Evolutionary conservation across 2,797 vertebrate species (phyloP).

Genomic region (Halcyon chelicuti): DNA sequence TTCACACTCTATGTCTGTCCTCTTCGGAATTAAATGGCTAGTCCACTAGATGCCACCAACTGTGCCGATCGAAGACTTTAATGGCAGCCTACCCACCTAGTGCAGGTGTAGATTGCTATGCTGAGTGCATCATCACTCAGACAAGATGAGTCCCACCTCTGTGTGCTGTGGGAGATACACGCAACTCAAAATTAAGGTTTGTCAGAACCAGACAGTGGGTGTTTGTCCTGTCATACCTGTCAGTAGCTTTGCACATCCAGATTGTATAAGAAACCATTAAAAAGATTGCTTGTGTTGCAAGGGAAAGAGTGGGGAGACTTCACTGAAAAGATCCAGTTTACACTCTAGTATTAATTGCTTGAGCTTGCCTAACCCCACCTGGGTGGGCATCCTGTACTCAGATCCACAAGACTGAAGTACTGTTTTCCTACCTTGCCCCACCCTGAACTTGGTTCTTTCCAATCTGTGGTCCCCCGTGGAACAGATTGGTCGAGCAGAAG

Average conservation of each 20-base stretch:
- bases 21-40: neutral
- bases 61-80: neutral
- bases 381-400: neutral
- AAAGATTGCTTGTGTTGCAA: conserved; percentile 52
- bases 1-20: neutral
- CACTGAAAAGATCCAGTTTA: neutral
- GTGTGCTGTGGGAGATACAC: neutral
- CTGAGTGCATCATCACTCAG: neutral
- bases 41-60: neutral
- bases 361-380: neutral
- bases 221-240: conserved; percentile 26
- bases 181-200: conserved; percentile 16
- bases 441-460: neutral
- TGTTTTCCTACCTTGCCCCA: neutral
- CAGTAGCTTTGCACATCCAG: neutral
- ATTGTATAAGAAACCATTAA: conserved; percentile 40
- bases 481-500: neutral
- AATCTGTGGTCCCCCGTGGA: neutral
- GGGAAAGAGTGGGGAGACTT: neutral
- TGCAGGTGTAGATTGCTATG: neutral
- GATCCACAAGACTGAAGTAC: neutral
- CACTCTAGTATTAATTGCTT: neutral
- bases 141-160: neutral
- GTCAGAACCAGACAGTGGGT: neutral
- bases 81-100: neutral